These are phyloP conservation scores for Bos javanicus DNA, from an alignment of 2,113 vertebrate species.

Conservation along the genomic window DNA sequence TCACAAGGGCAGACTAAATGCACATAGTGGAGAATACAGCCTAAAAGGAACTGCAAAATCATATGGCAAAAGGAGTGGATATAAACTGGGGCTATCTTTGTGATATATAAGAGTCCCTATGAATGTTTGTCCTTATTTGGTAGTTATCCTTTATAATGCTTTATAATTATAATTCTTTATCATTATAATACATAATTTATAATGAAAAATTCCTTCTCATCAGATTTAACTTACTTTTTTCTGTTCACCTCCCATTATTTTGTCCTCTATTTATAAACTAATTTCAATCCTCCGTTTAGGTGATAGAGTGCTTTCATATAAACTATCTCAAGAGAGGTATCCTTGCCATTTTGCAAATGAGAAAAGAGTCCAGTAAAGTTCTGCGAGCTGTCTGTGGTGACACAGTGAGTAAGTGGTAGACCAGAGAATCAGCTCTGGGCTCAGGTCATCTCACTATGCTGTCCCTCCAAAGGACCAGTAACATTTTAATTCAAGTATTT, in stretches of 20 bases:
- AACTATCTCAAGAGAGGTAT: neutral
- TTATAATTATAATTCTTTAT: neutral
- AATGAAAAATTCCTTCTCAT: neutral
- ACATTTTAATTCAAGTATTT: neutral
- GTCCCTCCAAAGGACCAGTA: neutral
- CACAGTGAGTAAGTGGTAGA: neutral
- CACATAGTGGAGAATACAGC: neutral
- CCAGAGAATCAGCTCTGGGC: neutral
- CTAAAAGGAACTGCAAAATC: neutral
- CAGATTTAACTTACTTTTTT: neutral
- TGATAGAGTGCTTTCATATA: neutral
- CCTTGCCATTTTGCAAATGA: neutral
- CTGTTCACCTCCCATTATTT: neutral
- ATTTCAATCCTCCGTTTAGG: neutral
- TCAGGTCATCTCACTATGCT: neutral
- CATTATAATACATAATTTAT: neutral
- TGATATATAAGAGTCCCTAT: neutral
- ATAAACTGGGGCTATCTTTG: neutral
- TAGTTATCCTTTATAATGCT: neutral
- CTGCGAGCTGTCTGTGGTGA: neutral
- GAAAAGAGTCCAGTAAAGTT: neutral
- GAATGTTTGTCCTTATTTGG: neutral
- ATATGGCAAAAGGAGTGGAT: neutral
- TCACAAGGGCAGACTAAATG: neutral
- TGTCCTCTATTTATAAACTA: neutral